Percentiles rank a stretch among this genome's conserved stretches.
Evolutionary conservation across 1,140 invertebrate genomes (phyloP).

Genomic region (Ylistrum balloti): DNA sequence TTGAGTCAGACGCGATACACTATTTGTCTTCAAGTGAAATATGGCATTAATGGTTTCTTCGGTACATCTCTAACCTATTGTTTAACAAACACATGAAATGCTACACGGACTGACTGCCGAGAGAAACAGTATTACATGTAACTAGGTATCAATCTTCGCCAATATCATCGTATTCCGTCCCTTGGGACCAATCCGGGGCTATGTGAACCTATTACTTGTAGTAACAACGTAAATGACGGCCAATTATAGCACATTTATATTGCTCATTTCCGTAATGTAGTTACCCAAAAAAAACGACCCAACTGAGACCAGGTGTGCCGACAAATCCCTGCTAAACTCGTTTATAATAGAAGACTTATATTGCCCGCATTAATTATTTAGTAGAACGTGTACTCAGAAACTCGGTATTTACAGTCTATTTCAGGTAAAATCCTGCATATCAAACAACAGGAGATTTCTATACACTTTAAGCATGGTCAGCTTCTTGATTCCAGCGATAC

Average conservation of each 20-base stretch:
- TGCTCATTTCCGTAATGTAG: not conserved
- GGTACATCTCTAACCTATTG: too few species aligned
- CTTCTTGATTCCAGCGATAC: not conserved
- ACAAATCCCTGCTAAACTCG: not conserved
- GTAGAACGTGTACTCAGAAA: not conserved
- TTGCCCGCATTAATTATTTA: not conserved
- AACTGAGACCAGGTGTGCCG: not conserved
- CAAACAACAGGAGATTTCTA: not conserved
- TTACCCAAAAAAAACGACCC: not conserved
- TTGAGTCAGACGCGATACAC: too few species aligned
- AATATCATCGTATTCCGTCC: not conserved
- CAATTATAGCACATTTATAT: not conserved
- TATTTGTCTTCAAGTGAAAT: too few species aligned
- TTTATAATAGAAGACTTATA: too few species aligned
- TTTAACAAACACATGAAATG: too few species aligned
- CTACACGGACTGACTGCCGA: too few species aligned
- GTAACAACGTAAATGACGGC: not conserved
- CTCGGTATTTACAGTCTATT: not conserved
- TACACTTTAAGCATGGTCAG: constrained; percentile 15
- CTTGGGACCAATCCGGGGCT: not conserved
- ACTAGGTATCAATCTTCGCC: not conserved
- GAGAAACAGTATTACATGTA: not conserved
- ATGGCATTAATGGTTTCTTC: too few species aligned
- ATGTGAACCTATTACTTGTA: not conserved
- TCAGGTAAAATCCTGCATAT: not conserved